Conservation (phyloP, 2,113 vertebrate genomes). For the Mormyrus iriodes region DNA sequence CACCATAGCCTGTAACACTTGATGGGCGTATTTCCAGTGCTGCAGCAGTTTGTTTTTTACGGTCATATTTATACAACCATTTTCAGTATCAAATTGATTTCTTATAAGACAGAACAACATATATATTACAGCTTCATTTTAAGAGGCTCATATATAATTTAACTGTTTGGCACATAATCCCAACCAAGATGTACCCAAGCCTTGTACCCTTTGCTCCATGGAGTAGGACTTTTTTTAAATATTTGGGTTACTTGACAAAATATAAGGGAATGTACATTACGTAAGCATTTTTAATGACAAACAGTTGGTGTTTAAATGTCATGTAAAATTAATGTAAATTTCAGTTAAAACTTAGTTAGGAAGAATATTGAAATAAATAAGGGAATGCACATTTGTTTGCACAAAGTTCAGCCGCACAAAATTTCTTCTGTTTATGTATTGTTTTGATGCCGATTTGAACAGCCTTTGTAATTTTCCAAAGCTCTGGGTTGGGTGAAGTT, state of each 20-base stretch:
- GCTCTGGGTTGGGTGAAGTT: not conserved
- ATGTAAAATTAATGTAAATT: not conserved
- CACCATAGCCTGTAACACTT: not conserved
- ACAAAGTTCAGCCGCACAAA: not conserved
- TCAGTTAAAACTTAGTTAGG: not conserved
- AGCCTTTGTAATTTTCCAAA: not conserved
- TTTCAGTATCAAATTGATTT: not conserved
- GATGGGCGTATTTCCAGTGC: not conserved
- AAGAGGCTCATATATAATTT: slow-evolving; percentile 21
- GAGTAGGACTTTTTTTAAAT: not conserved
- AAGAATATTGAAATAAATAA: not conserved
- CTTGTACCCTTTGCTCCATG: not conserved
- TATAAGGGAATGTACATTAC: not conserved
- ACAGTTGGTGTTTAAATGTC: not conserved
- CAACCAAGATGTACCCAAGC: not conserved
- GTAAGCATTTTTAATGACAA: not conserved
- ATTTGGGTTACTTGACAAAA: not conserved
- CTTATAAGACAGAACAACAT: not conserved
- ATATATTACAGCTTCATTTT: slow-evolving; percentile 34
- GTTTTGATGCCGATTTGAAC: not conserved
- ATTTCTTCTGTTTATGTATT: not conserved
- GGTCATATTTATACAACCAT: not conserved
- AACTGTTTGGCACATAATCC: not conserved
- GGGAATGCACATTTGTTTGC: not conserved
- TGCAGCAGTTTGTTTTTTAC: not conserved